Evolutionary conservation across 2,113 vertebrate genomes (phyloP), one percentile per base, ranked within the genome.

Genomic region (Rhabdomys dilectus): DNA sequence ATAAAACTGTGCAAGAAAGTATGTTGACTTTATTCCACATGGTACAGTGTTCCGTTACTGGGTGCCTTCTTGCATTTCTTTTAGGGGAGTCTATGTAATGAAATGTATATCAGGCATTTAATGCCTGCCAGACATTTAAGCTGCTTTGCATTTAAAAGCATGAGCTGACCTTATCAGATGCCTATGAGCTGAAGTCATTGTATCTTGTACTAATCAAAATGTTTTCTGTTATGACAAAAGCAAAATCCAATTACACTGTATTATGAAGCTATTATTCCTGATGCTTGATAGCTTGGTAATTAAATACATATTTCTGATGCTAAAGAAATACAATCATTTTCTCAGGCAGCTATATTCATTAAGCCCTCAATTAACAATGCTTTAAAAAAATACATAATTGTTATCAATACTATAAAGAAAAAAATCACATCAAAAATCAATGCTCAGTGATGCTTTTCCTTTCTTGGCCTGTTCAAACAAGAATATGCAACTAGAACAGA

Each of bases 141-240:
- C 42, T 97, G 94, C 88, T 97, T 98, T 91, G 7, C 89, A 91
- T 97, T 93, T 97, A 92, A 97, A 97, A 97, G 70, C 75, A 95
- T 91, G 66, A 97, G 81, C 88, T 98, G 96, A 97, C 96, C 97
- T 98, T 98, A 95, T 97, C 93, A 96, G 87, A 90, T 75, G 66
- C 73, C 88, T 92, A 91, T 95, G 97, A 98, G 96, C 60, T 48
- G 75, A 96, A 97, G 64, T 94, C 95, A 97, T 96, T 97, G 48
- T 94, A 85, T 95, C 91, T 89, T 93, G 58, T 70, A 95, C 64
- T 96, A 97, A 98, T 97, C 73, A 97, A 97, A 98, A 97, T 66
- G 93, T 80, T 92, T 95, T 97, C 91, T 88, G 86, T 96, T 94
- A 93, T 95, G 97, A 91, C 87, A 97, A 96, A 98, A 92, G 97